These are phyloP conservation scores for Pangasius mekongensis DNA, from an alignment of 2,797 vertebrate genomes.

Conservation along the genomic window DNA sequence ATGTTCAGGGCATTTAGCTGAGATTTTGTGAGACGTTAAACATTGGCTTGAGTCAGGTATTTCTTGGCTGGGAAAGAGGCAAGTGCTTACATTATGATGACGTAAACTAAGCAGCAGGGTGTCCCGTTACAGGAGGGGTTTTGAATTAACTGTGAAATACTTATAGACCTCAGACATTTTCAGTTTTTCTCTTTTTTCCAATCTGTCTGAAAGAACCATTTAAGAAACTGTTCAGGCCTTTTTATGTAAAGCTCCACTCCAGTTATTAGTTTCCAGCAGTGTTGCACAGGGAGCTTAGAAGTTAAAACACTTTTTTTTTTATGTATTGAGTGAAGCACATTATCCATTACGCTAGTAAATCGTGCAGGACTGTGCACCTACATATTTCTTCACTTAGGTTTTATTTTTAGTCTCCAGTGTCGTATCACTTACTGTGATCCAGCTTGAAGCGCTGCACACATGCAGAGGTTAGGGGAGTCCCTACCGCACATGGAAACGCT, in stretches of 20 bases:
- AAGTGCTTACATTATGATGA: conserved; percentile 41
- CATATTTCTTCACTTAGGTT: conserved; percentile 66
- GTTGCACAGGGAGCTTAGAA: conserved; percentile 25
- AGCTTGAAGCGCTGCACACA: conserved; percentile 32
- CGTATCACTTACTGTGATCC: conserved; percentile 59
- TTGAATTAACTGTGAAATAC: conserved; percentile 37
- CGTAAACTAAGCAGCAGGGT: conserved; percentile 31
- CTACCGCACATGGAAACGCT: conserved; percentile 76
- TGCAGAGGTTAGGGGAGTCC: conserved; percentile 59
- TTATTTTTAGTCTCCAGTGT: conserved; percentile 66
- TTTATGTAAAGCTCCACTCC: not conserved
- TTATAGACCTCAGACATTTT: conserved; percentile 22
- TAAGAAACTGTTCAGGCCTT: conserved; percentile 5
- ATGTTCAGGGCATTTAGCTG: conserved; percentile 60
- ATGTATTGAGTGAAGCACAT: conserved; percentile 31
- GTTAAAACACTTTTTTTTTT: conserved; percentile 14
- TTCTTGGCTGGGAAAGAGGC: conserved; percentile 49
- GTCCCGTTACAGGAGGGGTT: conserved; percentile 22
- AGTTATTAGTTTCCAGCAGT: conserved; percentile 33
- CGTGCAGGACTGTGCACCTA: conserved; percentile 49
- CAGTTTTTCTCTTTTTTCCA: not conserved
- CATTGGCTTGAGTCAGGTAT: conserved; percentile 53
- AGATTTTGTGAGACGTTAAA: conserved; percentile 60
- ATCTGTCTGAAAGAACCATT: conserved; percentile 17
- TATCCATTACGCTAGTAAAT: conserved; percentile 53